Evolutionary conservation across 1,140 invertebrate genomes (phyloP).

Genomic region (Batillaria attramentaria): DNA sequence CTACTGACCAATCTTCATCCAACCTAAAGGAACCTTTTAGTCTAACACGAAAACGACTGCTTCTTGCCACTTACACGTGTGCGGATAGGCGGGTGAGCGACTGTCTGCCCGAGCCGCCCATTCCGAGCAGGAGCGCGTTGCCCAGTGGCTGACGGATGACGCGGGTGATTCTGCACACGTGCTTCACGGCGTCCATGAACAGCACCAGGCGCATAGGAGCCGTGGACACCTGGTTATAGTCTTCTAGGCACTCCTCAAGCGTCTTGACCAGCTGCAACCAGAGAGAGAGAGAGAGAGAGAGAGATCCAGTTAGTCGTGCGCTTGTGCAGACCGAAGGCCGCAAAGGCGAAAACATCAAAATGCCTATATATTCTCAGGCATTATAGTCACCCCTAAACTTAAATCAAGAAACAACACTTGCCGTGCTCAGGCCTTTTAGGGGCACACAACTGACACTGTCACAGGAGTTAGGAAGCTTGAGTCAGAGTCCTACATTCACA

Average conservation of each 20-base stretch:
- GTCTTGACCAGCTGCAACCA: slow-evolving; percentile 64
- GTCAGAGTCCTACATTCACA: no score
- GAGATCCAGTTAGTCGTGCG: neutral
- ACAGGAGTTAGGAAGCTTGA: no score
- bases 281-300: neutral
- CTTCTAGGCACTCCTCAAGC: slow-evolving; percentile 81
- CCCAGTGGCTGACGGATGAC: slow-evolving; percentile 72
- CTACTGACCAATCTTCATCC: no score
- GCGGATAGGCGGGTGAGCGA: slow-evolving; percentile 69
- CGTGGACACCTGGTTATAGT: slow-evolving; percentile 83
- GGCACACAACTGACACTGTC: no score
- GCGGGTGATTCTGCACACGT: slow-evolving; percentile 70
- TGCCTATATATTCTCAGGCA: no score
- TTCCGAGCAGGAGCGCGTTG: slow-evolving; percentile 68
- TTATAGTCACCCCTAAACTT: no score
- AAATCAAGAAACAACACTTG: no score
- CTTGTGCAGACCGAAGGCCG: no score
- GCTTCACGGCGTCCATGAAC: slow-evolving; percentile 71
- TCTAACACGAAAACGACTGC: no score
- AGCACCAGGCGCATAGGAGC: slow-evolving; percentile 82
- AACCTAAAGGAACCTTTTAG: no score
- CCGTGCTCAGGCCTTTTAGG: no score
- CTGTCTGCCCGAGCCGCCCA: slow-evolving; percentile 64
- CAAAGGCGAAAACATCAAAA: slow-evolving; percentile 24
- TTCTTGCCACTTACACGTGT: slow-evolving; percentile 71